A percentile compares a stretch with the other conserved stretches of the same genome.
Conservation (phyloP, 37 sponge, comb jelly and placozoan genomes). For the Aplysina aerophoba region DNA sequence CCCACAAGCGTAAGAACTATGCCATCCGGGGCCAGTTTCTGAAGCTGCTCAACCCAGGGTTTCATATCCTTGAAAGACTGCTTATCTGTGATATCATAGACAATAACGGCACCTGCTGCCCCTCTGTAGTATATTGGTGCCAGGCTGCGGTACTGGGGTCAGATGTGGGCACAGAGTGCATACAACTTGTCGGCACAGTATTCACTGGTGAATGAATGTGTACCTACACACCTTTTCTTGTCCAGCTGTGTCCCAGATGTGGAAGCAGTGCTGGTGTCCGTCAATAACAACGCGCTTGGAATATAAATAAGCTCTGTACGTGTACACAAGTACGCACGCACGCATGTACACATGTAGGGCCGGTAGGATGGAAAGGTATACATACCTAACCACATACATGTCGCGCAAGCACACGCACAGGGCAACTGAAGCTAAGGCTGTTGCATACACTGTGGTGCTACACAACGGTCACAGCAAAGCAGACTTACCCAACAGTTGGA, state of each 20-base stretch:
- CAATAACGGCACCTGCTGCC: constrained; percentile 82
- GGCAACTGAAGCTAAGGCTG: too few relatives aligned
- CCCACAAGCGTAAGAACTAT: constrained; percentile 74
- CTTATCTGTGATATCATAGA: constrained; percentile 78
- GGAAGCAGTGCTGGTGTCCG: constrained; percentile 74
- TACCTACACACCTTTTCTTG: constrained; percentile 95
- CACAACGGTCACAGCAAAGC: too few relatives aligned
- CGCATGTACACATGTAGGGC: too few relatives aligned
- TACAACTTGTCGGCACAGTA: too few relatives aligned
- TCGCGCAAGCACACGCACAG: too few relatives aligned
- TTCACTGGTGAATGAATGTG: too few relatives aligned
- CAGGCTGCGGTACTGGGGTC: constrained; percentile 78
- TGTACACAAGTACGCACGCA: too few relatives aligned
- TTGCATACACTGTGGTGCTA: too few relatives aligned
- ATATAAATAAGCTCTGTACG: constrained; percentile 79
- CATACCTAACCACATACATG: too few relatives aligned
- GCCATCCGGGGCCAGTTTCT: constrained; percentile 64
- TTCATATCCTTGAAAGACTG: constrained; percentile 68
- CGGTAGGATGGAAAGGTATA: too few relatives aligned
- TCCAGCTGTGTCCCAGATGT: constrained; percentile 94
- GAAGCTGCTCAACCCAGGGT: constrained; percentile 73
- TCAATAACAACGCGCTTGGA: constrained; percentile 71
- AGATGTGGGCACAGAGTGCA: too few relatives aligned
- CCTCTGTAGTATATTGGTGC: constrained; percentile 94
- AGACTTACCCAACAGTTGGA: constrained; percentile 81